Base-by-base conservation (phyloP, 2,113 vertebrate species). In the Salvator merianae region DNA sequence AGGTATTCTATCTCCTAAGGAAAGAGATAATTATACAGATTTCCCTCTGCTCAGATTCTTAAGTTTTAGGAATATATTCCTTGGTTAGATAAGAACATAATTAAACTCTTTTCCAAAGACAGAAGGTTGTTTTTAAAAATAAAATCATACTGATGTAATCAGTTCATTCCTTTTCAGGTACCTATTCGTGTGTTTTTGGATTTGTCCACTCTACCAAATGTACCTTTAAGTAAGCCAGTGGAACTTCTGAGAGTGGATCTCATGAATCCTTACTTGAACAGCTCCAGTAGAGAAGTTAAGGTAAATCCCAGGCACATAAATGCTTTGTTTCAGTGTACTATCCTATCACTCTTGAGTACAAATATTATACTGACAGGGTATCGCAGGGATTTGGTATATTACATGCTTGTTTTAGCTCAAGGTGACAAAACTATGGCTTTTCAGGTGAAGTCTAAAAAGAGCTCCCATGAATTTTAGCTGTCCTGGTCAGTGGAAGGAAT, bases 121-220 rank as follows among this genome's bases (percentile, higher is more conserved):
- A 18, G 1, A 53, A 13, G 5, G 5, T 28, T 30, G 22, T 13
- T 16, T 32, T 65, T 63, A 12, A 16, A 40, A 53, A 32, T 34
- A 28, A 7, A 5, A 6, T 59, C 7, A 77, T 12, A 34, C 50
- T 70, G 32, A 36, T 38, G 26, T 73, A n/a, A 1, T 53, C 73
- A 76, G 26, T 70, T 62, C 76, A 0, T 80, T 65, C 1, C 63
- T 77, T 87, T 32, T 62, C 50, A 99, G 99, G 99, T 99, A 2
- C 98, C 99, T 5, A 95, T 99, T 9, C 97, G 97, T 59, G 97
- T 98, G 36, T 99, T 98, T 94, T 90, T 99, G 95, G 98, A 99
- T 93, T 95, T 99, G 2, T 97, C 97, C 32, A 98, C 97, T 0
- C 93, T 99, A 90, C 95, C 97, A 0, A 98, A 97, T 85, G 50